Evolutionary conservation across 2,797 vertebrate genomes (phyloP), one percentile per base, ranked within the genome.

Genomic region (Hippocampus kuda): DNA sequence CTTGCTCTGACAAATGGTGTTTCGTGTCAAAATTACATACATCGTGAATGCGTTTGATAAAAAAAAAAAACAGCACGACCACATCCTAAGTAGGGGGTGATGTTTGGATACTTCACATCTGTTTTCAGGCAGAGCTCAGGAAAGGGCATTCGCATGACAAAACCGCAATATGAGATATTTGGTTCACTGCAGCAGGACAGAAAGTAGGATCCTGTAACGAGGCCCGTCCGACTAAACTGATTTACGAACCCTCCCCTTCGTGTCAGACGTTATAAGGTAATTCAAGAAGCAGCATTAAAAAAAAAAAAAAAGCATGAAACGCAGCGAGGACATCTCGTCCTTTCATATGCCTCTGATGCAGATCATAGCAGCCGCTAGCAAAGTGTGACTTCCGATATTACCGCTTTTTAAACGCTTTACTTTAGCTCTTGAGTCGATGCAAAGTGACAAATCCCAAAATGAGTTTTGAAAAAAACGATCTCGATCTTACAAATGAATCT

Each of bases 361-460:
- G 70, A 79, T 81, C 80, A 71, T 20, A 78, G 74, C 69, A 82
- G 78, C 86, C 84, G 72, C 77, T 66, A 68, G 71, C 63, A 16
- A 69, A 75, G 79, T 77, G 81, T 77, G 82, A 73, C 75, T 79
- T 77, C 74, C 68, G 72, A 83, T 83, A 83, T 74, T 66, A 41
- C 38, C 65, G 75, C 79, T 34, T 76, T 85, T 83, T 83, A 79
- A 85, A 83, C 80, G 80, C 79, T 81, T 81, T 72, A 77, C 64
- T 80, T 81, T 73, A 79, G 65, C 72, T 77, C 74, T 68, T 77
- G 79, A 79, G 70, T 72, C 82, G 86, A 89, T 85, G 79, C 75
- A 82, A 88, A 77, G 83, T 80, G 87, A 89, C 87, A 88, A 86
- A 86, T 86, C 77, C 65, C 27, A 79, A 81, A 77, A 78, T 34